Conservation (phyloP, 2,113 vertebrate genomes). For the Willisornis vidua region DNA sequence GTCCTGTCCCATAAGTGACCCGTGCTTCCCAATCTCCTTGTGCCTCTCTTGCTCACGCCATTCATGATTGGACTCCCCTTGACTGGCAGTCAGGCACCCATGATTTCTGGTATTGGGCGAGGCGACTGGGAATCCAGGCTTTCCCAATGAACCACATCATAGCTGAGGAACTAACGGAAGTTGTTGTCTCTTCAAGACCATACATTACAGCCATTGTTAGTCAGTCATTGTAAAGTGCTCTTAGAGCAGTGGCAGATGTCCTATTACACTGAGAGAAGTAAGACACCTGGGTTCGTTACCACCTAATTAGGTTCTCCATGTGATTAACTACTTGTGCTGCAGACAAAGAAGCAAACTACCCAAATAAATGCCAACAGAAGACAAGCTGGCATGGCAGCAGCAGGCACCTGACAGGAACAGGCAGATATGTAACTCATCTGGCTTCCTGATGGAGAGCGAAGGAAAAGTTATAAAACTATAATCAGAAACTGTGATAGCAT, state of each 20-base stretch:
- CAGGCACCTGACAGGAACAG: conserved; percentile 31
- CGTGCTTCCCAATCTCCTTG: neutral
- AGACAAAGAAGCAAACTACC: conserved; percentile 62
- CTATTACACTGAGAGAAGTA: conserved; percentile 63
- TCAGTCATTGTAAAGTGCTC: conserved; percentile 66
- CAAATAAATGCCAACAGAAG: conserved; percentile 58
- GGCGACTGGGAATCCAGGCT: neutral
- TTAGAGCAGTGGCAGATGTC: conserved; percentile 71
- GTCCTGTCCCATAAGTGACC: neutral
- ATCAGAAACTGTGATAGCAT: conserved; percentile 1
- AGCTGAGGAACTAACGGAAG: conserved; percentile 3
- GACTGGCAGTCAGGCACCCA: neutral
- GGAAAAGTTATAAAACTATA: conserved; percentile 4
- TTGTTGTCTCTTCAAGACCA: conserved; percentile 47
- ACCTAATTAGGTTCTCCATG: conserved; percentile 73
- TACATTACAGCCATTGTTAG: conserved; percentile 71
- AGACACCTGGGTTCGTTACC: conserved; percentile 74
- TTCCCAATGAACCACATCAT: neutral
- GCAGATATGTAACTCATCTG: conserved; percentile 9
- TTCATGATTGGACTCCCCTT: neutral
- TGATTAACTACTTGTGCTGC: conserved; percentile 71
- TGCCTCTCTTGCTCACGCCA: rapidly evolving
- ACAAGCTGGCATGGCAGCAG: conserved; percentile 56
- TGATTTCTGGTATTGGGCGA: neutral
- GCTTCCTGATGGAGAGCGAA: conserved; percentile 13